Conservation (phyloP, 2,888 invertebrate species). For the Flexamia atlantica region DNA sequence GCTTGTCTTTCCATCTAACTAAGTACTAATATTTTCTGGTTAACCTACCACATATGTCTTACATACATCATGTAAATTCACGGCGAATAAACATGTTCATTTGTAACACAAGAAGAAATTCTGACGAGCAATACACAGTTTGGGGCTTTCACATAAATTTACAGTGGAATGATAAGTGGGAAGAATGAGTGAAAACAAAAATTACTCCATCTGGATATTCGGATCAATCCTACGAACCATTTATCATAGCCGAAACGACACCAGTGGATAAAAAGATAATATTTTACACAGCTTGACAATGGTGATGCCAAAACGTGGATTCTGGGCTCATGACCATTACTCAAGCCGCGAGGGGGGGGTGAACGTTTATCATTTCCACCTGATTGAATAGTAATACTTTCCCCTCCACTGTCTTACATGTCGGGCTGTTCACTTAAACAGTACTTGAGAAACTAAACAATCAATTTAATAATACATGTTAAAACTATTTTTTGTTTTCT, state of each 20-base stretch:
- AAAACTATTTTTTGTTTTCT: too few relatives aligned
- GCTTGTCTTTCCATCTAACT: too few relatives aligned
- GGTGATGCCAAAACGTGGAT: conserved; percentile 53
- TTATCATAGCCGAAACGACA: conserved; percentile 23
- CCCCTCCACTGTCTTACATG: not conserved
- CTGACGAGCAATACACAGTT: too few relatives aligned
- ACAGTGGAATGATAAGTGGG: not conserved
- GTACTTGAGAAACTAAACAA: too few relatives aligned
- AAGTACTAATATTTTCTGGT: too few relatives aligned
- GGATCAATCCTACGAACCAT: not conserved
- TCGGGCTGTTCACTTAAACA: not conserved
- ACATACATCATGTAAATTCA: too few relatives aligned
- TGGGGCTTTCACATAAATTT: not conserved
- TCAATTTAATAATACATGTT: too few relatives aligned
- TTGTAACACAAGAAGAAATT: too few relatives aligned
- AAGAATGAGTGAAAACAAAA: not conserved
- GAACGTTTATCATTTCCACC: conserved; percentile 38
- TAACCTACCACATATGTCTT: too few relatives aligned
- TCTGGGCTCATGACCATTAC: conserved; percentile 41
- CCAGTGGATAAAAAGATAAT: conserved; percentile 57
- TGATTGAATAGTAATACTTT: conserved; percentile 39
- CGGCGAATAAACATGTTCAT: too few relatives aligned
- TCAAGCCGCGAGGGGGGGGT: not conserved
- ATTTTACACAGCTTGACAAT: conserved; percentile 53
- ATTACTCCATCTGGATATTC: conserved; percentile 12